Percentiles rank a stretch among this genome's conserved stretches.
Evolutionary conservation across 2,113 vertebrate genomes (phyloP).

Genomic region (Pleuronectes platessa): DNA sequence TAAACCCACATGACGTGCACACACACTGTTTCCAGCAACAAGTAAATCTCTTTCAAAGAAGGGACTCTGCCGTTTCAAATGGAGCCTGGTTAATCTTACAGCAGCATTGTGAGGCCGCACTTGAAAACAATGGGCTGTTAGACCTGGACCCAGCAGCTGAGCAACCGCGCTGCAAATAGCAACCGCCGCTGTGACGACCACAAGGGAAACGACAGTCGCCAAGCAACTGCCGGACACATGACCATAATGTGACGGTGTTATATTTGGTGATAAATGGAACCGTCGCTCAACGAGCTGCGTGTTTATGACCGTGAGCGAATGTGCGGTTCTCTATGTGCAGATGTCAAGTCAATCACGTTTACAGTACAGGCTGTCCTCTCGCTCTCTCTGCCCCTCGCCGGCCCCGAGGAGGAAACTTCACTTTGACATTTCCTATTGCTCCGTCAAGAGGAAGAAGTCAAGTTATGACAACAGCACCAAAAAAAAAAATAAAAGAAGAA

Average conservation of each 20-base stretch:
- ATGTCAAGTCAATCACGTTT: constrained; percentile 9
- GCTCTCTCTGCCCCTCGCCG: not conserved
- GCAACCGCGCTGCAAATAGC: constrained; percentile 71
- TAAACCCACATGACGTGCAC: constrained; percentile 17
- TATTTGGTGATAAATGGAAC: constrained; percentile 50
- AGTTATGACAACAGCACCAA: constrained; percentile 41
- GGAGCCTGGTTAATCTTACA: constrained; percentile 38
- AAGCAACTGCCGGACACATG: constrained; percentile 38
- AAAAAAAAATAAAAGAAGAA: not conserved
- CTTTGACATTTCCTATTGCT: constrained; percentile 57
- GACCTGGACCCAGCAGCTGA: constrained; percentile 52
- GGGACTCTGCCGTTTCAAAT: constrained; percentile 25
- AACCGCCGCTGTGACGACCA: constrained; percentile 74
- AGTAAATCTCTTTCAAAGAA: constrained; percentile 20
- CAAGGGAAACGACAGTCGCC: constrained; percentile 59
- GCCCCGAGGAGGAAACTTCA: constrained; percentile 44
- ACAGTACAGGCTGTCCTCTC: constrained; percentile 11
- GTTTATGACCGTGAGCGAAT: not conserved
- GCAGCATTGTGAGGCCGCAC: not conserved
- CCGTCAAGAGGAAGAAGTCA: constrained; percentile 37
- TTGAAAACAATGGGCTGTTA: constrained; percentile 52
- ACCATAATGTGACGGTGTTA: constrained; percentile 52
- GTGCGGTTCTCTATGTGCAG: constrained; percentile 1
- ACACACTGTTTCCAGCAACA: not conserved
- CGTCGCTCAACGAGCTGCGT: constrained; percentile 11